phyloP scores from a whole-genome alignment of 1,140 invertebrate genomes.

The Sminthurinus signatus region DNA sequence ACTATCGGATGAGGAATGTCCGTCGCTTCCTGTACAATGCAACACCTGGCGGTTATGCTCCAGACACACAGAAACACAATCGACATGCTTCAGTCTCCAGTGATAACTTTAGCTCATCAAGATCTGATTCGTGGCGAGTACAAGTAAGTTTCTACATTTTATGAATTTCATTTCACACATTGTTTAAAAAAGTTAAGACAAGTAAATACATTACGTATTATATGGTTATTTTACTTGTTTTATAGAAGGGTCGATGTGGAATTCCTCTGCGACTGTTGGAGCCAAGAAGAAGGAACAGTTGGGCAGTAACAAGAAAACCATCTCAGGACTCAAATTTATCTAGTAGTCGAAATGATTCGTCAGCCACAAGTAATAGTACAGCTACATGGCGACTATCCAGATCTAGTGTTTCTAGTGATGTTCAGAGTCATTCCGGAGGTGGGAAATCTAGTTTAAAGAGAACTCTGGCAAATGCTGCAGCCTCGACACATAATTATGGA shows the following conservation, averaged over 20 bases:
- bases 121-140: slow-evolving; percentile 69
- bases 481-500: not conserved
- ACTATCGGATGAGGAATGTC: slow-evolving; percentile 36
- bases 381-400: slow-evolving; percentile 75
- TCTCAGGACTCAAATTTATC: slow-evolving; percentile 84
- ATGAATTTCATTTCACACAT: not conserved
- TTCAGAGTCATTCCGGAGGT: slow-evolving; percentile 38
- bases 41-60: slow-evolving; percentile 24
- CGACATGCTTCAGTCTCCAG: slow-evolving; percentile 75
- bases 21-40: slow-evolving; percentile 43
- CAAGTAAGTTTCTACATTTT: slow-evolving; percentile 18
- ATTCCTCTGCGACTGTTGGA: slow-evolving; percentile 66
- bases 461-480: not conserved
- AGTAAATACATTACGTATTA: too few species aligned
- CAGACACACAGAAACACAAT: slow-evolving; percentile 50
- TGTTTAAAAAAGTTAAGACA: not conserved
- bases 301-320: slow-evolving; percentile 79
- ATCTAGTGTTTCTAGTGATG: slow-evolving; percentile 57
- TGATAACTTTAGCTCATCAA: slow-evolving; percentile 78
- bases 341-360: slow-evolving; percentile 71
- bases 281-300: slow-evolving; percentile 69
- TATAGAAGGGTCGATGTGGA: slow-evolving; percentile 56
- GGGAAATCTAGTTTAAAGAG: slow-evolving; percentile 36
- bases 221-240: not conserved
- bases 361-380: slow-evolving; percentile 75